Conservation (phyloP, 2,888 invertebrate species). For the Andrena fulva region DNA sequence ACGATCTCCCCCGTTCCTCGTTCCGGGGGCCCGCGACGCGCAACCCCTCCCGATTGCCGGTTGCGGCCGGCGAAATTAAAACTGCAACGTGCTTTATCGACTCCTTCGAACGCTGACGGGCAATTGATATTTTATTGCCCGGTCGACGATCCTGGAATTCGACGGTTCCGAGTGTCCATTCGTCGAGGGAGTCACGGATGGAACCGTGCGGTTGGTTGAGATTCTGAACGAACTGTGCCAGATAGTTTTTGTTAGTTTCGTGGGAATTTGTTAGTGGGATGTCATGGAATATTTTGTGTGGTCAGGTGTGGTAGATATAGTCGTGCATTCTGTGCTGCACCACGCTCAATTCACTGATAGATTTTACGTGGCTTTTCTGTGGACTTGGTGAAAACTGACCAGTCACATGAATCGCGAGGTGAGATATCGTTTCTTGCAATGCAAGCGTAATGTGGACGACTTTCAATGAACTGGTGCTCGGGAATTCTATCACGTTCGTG, state of each 20-base stretch:
- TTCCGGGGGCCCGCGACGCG: neutral
- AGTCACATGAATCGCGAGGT: too few relatives aligned
- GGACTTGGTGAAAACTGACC: too few relatives aligned
- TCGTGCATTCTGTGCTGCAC: too few relatives aligned
- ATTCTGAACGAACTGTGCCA: neutral
- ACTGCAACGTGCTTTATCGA: slow-evolving; percentile 37
- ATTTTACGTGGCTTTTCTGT: too few relatives aligned
- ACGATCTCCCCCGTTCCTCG: neutral
- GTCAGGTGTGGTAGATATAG: too few relatives aligned
- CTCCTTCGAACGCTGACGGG: slow-evolving; percentile 7
- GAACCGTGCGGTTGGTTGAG: neutral
- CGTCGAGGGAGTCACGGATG: neutral
- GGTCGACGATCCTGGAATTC: neutral
- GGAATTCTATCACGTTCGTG: too few relatives aligned
- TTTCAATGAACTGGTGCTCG: too few relatives aligned
- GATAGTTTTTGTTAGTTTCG: neutral
- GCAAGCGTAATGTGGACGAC: too few relatives aligned
- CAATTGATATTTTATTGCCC: slow-evolving; percentile 32
- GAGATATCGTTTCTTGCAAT: too few relatives aligned
- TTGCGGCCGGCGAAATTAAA: slow-evolving; percentile 28
- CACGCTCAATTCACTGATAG: too few relatives aligned
- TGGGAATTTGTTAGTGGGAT: too few relatives aligned
- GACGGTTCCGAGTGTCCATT: neutral
- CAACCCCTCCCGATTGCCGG: slow-evolving; percentile 26
- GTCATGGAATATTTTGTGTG: too few relatives aligned